These are phyloP conservation scores for Sminthopsis crassicaudata DNA, from an alignment of 2,113 vertebrate species.

Conservation along the genomic window DNA sequence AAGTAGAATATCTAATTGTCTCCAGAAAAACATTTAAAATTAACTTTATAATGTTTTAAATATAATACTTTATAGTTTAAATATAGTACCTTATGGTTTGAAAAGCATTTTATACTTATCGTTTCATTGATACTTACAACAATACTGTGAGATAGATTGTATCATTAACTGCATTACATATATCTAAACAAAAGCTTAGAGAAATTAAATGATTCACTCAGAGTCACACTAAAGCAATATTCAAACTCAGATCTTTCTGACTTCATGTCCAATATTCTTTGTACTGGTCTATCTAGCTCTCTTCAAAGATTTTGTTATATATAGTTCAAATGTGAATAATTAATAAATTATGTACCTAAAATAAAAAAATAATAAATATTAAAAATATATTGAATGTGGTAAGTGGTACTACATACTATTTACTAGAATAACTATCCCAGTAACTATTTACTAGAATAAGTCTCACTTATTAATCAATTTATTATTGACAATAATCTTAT, in stretches of 20 bases:
- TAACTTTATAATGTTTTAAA: background rate
- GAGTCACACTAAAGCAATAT: background rate
- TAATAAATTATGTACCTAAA: no score
- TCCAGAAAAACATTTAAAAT: background rate
- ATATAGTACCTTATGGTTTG: background rate
- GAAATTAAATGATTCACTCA: background rate
- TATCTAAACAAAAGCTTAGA: background rate
- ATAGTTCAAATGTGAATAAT: no score
- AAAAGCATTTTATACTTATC: background rate
- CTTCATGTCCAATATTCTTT: background rate
- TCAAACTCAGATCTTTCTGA: background rate
- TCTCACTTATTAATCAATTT: no score
- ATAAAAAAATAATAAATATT: no score
- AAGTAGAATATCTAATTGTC: background rate
- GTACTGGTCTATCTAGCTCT: no score
- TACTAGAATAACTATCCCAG: no score
- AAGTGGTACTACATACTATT: no score
- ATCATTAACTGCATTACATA: background rate
- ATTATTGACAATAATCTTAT: no score
- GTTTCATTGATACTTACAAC: background rate
- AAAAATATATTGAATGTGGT: no score
- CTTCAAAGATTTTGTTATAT: no score
- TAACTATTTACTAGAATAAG: no score
- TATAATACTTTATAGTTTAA: background rate
- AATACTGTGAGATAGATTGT: background rate